phyloP scores from a whole-genome alignment of 2,113 vertebrate genomes.

The Myiagra hebetior region DNA sequence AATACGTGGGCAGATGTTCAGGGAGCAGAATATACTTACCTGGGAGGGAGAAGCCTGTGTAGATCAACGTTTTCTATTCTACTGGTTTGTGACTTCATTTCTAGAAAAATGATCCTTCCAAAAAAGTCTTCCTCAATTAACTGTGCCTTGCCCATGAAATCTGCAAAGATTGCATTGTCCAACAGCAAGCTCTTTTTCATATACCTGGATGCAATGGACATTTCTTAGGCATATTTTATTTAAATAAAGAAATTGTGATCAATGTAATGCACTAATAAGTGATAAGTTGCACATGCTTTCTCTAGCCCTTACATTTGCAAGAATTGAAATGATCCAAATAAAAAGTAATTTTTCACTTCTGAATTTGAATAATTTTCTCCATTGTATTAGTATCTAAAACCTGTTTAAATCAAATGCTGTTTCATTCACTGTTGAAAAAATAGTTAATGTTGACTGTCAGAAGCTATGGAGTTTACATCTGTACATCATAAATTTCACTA shows the following conservation, averaged over 20 bases:
- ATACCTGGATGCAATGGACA: background rate
- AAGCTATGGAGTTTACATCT: constrained; percentile 47
- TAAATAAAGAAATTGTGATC: background rate
- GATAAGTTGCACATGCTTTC: background rate
- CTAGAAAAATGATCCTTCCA: background rate
- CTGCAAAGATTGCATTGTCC: background rate
- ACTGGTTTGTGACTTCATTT: background rate
- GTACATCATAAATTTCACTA: constrained; percentile 30
- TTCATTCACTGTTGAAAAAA: constrained; percentile 38
- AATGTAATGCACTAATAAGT: background rate
- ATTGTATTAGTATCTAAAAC: background rate
- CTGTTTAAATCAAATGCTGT: constrained; percentile 5
- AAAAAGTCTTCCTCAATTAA: background rate
- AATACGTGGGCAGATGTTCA: background rate
- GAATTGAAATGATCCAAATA: background rate
- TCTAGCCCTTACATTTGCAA: background rate
- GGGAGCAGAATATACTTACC: background rate
- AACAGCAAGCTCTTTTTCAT: background rate
- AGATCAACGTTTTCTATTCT: background rate
- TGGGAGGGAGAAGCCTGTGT: background rate
- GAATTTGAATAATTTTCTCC: background rate
- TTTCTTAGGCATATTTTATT: background rate
- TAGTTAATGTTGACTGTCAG: constrained; percentile 49
- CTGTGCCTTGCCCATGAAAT: background rate
- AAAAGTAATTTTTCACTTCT: background rate